These are phyloP conservation scores for Sebastes jordani DNA, from an alignment of 2,797 vertebrate species.

Conservation along the genomic window DNA sequence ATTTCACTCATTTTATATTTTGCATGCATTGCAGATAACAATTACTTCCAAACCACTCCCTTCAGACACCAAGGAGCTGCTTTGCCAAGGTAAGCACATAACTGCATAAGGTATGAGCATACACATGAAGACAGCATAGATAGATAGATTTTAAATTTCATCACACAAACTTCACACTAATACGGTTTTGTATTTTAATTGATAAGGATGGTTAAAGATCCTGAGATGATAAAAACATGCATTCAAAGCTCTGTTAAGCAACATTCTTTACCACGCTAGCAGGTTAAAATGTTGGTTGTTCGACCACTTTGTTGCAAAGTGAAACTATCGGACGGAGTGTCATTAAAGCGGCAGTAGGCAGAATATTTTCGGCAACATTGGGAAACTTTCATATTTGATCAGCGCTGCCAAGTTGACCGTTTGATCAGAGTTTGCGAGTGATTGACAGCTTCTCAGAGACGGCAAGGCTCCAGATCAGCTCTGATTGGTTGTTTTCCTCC, in stretches of 20 bases:
- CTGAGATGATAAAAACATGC: neutral
- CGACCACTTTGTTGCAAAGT: no score
- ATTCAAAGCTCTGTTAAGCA: neutral
- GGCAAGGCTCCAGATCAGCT: no score
- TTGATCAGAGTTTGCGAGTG: no score
- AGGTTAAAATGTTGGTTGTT: neutral
- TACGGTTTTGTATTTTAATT: neutral
- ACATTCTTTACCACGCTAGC: neutral
- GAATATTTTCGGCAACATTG: no score
- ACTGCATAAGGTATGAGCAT: neutral
- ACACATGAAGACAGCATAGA: neutral
- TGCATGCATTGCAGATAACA: slow-evolving; percentile 67
- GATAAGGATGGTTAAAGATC: neutral
- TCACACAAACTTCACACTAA: neutral
- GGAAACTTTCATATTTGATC: no score
- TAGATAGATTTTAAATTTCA: neutral
- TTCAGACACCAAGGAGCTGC: slow-evolving; percentile 9
- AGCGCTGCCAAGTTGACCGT: no score
- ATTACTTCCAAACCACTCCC: slow-evolving; percentile 5
- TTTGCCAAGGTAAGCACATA: slow-evolving; percentile 68
- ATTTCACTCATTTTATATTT: slow-evolving; percentile 67
- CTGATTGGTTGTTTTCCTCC: no score
- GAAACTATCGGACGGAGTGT: no score
- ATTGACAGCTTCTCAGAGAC: no score
- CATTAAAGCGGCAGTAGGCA: no score